These are phyloP conservation scores for Ephestia elutella DNA, from an alignment of 1,140 invertebrate genomes.

Conservation along the genomic window DNA sequence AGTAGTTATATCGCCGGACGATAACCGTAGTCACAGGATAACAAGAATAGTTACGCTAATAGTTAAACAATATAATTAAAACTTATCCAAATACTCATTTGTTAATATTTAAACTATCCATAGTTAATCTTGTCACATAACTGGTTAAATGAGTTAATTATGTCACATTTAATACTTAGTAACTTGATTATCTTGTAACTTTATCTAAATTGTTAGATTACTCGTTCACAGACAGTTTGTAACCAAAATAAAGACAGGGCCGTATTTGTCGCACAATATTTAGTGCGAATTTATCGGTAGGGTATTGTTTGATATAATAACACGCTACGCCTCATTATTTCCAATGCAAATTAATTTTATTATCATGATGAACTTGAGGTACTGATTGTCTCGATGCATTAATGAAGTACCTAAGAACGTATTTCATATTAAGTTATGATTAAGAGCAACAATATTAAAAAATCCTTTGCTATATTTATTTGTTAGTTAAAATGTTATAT, in stretches of 20 bases:
- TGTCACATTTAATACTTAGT: too few species aligned
- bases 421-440: not conserved
- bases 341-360: constrained; percentile 57
- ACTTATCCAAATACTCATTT: too few species aligned
- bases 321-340: constrained; percentile 40
- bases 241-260: not conserved
- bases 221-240: not conserved
- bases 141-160: too few species aligned
- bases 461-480: too few species aligned
- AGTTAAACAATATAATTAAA: too few species aligned
- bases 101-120: too few species aligned
- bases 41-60: too few species aligned
- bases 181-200: too few species aligned
- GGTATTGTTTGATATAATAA: not conserved
- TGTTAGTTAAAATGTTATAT: too few species aligned
- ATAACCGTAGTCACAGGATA: too few species aligned
- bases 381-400: constrained; percentile 45
- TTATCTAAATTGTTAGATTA: not conserved
- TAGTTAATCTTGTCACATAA: too few species aligned
- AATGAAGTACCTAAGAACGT: constrained; percentile 34
- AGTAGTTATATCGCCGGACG: too few species aligned
- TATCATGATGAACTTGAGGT: constrained; percentile 49
- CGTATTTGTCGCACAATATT: constrained; percentile 18
- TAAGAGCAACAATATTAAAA: not conserved
- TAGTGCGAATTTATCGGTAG: not conserved